A percentile compares a stretch with the other conserved stretches of the same genome.
These are phyloP conservation scores for Corythoichthys haematopterus DNA, from an alignment of 2,113 vertebrate species.

Conservation along the genomic window DNA sequence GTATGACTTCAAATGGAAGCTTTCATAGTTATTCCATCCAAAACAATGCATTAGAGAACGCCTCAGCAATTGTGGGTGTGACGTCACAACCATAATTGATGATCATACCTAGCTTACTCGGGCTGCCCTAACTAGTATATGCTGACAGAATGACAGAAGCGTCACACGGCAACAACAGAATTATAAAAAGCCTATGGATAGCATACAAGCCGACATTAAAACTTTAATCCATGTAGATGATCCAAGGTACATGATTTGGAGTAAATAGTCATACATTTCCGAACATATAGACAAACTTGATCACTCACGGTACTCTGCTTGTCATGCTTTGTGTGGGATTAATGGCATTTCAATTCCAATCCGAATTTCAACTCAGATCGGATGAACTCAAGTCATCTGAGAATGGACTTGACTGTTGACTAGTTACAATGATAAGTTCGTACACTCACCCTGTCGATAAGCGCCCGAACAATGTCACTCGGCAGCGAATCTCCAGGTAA, in stretches of 20 bases:
- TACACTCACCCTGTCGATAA: slow-evolving; percentile 84
- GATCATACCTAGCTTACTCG: no score
- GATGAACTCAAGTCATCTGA: background rate
- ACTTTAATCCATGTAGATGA: no score
- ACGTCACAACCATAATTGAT: no score
- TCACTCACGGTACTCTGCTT: background rate
- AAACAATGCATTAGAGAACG: no score
- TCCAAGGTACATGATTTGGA: no score
- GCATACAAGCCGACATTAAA: no score
- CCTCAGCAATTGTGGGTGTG: no score
- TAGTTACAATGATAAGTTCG: background rate
- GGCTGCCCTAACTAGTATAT: no score
- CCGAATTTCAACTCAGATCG: background rate
- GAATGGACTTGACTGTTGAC: background rate
- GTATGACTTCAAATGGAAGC: background rate
- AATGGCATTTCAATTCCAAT: background rate
- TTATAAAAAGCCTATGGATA: no score
- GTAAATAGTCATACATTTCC: background rate
- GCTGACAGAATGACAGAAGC: no score
- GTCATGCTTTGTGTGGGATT: background rate
- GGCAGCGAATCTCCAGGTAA: slow-evolving; percentile 80
- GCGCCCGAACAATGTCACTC: slow-evolving; percentile 77
- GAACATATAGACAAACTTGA: background rate
- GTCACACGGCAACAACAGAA: no score
- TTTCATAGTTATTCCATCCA: no score